Evolutionary conservation across 2,797 vertebrate species (phyloP).

Genomic region (Anguilla anguilla): DNA sequence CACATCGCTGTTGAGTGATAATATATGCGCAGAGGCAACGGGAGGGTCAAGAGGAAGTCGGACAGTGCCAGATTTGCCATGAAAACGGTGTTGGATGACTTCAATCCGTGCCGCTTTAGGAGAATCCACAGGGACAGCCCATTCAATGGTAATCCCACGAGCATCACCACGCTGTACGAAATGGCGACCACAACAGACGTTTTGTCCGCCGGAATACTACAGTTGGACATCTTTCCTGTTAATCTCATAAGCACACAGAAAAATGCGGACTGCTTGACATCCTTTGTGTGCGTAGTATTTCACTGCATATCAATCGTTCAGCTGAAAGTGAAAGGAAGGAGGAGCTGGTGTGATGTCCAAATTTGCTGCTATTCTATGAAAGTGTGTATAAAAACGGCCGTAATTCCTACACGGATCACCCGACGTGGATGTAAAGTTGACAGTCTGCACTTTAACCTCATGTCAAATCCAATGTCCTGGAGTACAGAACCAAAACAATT

Average conservation of each 20-base stretch:
- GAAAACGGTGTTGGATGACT: conserved; percentile 42
- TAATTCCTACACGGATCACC: too few relatives aligned
- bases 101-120: conserved; percentile 34
- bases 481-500: too few relatives aligned
- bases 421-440: too few relatives aligned
- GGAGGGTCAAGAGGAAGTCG: conserved; percentile 45
- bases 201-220: background rate
- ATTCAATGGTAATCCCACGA: conserved; percentile 49
- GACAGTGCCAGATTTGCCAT: conserved; percentile 52
- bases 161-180: conserved; percentile 42
- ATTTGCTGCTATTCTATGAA: too few relatives aligned
- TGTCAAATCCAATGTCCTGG: too few relatives aligned
- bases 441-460: too few relatives aligned
- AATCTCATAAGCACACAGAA: background rate
- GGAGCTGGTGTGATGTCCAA: too few relatives aligned
- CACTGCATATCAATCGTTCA: too few relatives aligned
- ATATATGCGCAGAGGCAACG: conserved; percentile 48
- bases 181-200: background rate
- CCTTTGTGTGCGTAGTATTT: background rate
- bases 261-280: background rate
- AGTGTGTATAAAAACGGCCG: too few relatives aligned
- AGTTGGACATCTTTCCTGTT: background rate
- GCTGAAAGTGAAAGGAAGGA: too few relatives aligned
- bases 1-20: conserved; percentile 36
- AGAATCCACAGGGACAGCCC: conserved; percentile 43